These are phyloP conservation scores for Chitala chitala DNA, from an alignment of 2,113 vertebrate species.

Conservation along the genomic window DNA sequence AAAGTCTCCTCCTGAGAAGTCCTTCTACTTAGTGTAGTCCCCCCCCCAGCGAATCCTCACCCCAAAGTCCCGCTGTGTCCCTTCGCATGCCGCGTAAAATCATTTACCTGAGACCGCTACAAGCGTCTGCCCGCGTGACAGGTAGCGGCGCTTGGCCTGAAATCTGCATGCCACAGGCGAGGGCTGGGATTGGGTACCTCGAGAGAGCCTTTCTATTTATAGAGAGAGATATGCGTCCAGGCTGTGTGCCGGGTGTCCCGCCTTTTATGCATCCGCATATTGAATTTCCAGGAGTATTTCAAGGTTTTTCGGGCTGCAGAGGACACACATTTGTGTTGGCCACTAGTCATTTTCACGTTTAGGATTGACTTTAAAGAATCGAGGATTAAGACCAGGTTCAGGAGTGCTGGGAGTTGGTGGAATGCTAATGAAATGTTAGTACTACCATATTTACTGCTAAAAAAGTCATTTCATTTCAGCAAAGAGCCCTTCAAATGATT, in stretches of 20 bases:
- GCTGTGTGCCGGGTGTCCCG: neutral
- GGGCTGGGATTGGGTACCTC: conserved; percentile 15
- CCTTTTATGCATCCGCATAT: conserved; percentile 16
- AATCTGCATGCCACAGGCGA: conserved; percentile 22
- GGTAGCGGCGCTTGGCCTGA: conserved; percentile 33
- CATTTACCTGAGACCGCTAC: conserved; percentile 24
- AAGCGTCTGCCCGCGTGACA: conserved; percentile 16
- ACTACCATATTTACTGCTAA: neutral
- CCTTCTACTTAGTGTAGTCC: neutral
- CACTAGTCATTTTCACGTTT: neutral
- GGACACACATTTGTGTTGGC: neutral
- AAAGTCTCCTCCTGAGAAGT: conserved; percentile 29
- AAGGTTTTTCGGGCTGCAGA: conserved; percentile 22
- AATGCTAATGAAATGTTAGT: neutral
- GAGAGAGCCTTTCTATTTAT: conserved; percentile 21
- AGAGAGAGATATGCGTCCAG: conserved; percentile 4
- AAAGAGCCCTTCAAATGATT: neutral
- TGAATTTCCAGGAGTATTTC: conserved; percentile 32
- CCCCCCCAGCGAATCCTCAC: neutral
- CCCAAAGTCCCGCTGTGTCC: neutral
- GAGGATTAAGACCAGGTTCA: conserved; percentile 10
- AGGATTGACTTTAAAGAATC: conserved; percentile 11
- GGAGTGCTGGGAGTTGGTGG: neutral
- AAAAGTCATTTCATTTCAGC: neutral
- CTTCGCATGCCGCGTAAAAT: conserved; percentile 10